These are phyloP conservation scores for Batillaria attramentaria DNA, from an alignment of 1,140 invertebrate genomes.

Conservation along the genomic window DNA sequence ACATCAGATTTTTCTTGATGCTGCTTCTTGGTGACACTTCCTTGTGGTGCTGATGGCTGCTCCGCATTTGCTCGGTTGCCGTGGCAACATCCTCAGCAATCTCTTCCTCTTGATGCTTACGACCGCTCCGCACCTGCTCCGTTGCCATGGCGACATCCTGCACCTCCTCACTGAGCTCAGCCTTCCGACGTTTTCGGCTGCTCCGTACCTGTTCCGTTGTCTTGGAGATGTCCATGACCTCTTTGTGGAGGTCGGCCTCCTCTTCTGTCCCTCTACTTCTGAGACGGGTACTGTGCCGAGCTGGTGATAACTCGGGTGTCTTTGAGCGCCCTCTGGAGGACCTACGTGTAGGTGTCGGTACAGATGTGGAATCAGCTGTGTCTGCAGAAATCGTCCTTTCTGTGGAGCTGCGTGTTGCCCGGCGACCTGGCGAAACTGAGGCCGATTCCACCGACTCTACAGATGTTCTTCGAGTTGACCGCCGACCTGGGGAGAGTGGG, in stretches of 20 bases:
- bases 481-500: not conserved
- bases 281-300: not conserved
- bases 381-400: not conserved
- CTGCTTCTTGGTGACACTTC: too few relatives aligned
- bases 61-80: not conserved
- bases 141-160: slow-evolving; percentile 11
- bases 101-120: slow-evolving; percentile 5
- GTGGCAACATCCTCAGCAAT: not conserved
- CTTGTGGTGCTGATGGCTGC: not conserved
- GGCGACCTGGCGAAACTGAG: not conserved
- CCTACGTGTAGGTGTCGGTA: not conserved
- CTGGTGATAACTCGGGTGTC: not conserved
- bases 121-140: not conserved
- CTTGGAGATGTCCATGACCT: slow-evolving; percentile 10
- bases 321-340: not conserved
- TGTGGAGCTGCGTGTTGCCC: not conserved
- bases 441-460: not conserved
- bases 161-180: not conserved
- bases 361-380: not conserved
- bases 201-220: slow-evolving; percentile 7
- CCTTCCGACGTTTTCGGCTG: slow-evolving; percentile 2
- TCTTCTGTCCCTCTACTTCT: not conserved
- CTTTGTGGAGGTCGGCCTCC: not conserved
- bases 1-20: too few relatives aligned
- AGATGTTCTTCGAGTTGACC: too few relatives aligned